Conservation (phyloP, 2,113 vertebrate species). For the Galemys pyrenaicus region DNA sequence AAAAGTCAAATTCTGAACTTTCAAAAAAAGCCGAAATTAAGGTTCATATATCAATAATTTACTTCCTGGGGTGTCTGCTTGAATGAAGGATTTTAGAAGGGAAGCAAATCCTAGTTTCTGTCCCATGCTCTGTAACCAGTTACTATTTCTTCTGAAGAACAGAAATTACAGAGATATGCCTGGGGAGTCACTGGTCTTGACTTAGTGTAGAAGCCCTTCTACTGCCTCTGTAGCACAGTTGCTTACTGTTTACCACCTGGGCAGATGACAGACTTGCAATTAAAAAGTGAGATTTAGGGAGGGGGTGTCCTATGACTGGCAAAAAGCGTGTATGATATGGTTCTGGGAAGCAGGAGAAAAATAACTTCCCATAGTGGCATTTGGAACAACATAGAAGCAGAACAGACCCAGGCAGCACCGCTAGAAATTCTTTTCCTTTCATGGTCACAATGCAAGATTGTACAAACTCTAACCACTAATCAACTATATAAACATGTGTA, state of each 20-base stretch:
- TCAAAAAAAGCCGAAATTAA: slow-evolving; percentile 20
- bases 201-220: background rate
- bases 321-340: background rate
- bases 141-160: slow-evolving; percentile 31
- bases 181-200: background rate
- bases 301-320: background rate
- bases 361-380: background rate
- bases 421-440: slow-evolving; percentile 29
- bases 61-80: background rate
- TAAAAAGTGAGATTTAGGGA: background rate
- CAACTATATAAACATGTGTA: slow-evolving; percentile 16
- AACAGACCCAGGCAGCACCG: background rate
- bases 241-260: background rate
- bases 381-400: background rate
- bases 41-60: background rate
- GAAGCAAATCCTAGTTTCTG: background rate
- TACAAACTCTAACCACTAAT: background rate
- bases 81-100: background rate
- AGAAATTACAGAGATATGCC: background rate
- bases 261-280: background rate
- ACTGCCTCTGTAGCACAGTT: background rate
- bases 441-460: background rate
- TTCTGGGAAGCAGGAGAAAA: background rate
- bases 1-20: background rate
- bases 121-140: background rate